These are phyloP conservation scores for Pluvianellus socialis DNA, from an alignment of 2,113 vertebrate species.

Conservation along the genomic window DNA sequence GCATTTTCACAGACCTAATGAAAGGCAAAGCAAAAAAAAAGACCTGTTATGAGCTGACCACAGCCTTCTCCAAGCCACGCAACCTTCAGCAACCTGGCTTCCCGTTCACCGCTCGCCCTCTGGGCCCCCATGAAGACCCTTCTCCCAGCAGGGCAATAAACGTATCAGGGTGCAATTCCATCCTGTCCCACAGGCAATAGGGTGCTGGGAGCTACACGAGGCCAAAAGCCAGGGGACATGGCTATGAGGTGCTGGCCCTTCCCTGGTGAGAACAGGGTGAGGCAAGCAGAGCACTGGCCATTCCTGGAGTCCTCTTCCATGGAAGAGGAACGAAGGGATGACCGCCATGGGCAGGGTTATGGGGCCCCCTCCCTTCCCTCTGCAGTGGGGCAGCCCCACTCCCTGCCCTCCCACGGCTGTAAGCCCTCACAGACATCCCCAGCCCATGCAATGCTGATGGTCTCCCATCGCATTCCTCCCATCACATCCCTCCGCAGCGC, in stretches of 20 bases:
- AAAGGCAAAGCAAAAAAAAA: not conserved
- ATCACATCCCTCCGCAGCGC: too few species aligned
- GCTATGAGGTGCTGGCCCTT: accelerated
- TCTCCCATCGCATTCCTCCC: too few species aligned
- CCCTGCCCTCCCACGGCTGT: not conserved
- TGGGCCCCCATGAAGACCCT: not conserved
- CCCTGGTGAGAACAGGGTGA: not conserved
- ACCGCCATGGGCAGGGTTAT: not conserved
- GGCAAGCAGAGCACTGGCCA: accelerated
- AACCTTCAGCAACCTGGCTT: not conserved
- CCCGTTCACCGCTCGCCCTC: not conserved
- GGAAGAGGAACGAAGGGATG: not conserved
- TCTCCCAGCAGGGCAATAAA: not conserved
- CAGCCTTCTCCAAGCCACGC: not conserved
- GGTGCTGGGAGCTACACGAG: not conserved
- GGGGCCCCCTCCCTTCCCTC: not conserved
- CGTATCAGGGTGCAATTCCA: not conserved
- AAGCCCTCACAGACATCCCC: not conserved
- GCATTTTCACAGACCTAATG: not conserved
- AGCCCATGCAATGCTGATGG: accelerated
- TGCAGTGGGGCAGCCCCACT: accelerated
- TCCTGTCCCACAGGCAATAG: accelerated
- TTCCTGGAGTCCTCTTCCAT: not conserved
- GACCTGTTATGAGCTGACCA: accelerated
- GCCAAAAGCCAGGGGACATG: not conserved